Conservation (phyloP, 2,113 vertebrate species). For the Empidonax traillii region DNA sequence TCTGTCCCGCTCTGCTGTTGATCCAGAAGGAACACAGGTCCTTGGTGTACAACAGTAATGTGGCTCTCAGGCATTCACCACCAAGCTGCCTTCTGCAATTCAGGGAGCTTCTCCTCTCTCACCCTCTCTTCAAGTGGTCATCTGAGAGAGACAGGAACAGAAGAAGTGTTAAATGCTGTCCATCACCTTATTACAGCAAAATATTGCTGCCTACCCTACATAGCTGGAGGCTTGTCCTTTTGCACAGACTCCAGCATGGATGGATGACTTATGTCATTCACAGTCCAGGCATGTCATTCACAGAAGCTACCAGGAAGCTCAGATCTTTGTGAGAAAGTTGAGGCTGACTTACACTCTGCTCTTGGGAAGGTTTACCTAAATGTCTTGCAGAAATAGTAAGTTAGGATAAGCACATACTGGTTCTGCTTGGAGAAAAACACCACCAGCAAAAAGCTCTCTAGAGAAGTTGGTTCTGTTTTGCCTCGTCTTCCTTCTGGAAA, state of each 20-base stretch:
- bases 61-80: too few relatives aligned
- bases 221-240: background rate
- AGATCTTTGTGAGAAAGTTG: background rate
- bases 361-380: background rate
- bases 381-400: background rate
- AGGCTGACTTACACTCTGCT: background rate
- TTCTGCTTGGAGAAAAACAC: background rate
- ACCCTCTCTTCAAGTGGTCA: background rate
- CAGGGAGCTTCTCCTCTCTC: background rate
- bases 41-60: background rate
- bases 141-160: background rate
- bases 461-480: background rate
- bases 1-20: background rate
- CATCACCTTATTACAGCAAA: background rate
- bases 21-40: background rate
- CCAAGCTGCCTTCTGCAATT: background rate
- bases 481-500: background rate
- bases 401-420: background rate
- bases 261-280: accelerated
- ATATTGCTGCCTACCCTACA: background rate
- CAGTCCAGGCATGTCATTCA: background rate
- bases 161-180: background rate
- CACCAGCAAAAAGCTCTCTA: background rate
- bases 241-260: background rate
- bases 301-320: background rate